These are phyloP conservation scores for Petroica traversi DNA, from an alignment of 2,113 vertebrate genomes.

Conservation along the genomic window DNA sequence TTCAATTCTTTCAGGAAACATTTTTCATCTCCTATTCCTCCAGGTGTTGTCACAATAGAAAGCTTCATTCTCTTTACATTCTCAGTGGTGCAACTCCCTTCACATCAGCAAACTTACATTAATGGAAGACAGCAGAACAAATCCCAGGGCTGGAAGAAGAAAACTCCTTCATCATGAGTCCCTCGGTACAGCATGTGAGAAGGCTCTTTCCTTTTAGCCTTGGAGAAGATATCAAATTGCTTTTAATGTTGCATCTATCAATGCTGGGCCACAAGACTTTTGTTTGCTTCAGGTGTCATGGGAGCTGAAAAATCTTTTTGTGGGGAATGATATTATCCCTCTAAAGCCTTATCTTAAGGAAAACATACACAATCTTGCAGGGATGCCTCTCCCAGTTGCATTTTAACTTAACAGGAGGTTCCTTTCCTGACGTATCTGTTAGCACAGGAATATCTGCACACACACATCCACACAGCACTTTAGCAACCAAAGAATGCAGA, in stretches of 20 bases:
- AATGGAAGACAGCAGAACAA: not conserved
- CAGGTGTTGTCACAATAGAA: not conserved
- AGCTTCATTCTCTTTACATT: not conserved
- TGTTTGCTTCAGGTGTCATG: constrained; percentile 47
- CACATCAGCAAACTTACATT: not conserved
- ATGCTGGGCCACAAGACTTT: not conserved
- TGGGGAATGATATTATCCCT: not conserved
- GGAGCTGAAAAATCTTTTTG: constrained; percentile 49
- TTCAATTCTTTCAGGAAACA: not conserved
- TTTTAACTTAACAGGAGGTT: constrained; percentile 49
- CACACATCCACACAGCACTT: not conserved
- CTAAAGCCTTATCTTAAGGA: constrained; percentile 48
- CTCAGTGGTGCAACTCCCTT: not conserved
- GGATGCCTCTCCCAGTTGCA: not conserved
- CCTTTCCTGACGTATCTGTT: not conserved
- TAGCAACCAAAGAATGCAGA: constrained; percentile 19
- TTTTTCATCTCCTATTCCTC: not conserved
- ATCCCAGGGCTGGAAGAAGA: not conserved
- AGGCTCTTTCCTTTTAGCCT: not conserved
- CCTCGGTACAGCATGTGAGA: not conserved
- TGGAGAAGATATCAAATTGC: constrained; percentile 14
- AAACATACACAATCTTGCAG: not conserved
- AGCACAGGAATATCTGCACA: not conserved
- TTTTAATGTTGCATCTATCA: constrained; percentile 52
- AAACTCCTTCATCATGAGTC: not conserved